A percentile compares a stretch with the other conserved stretches of the same genome.
Evolutionary conservation across 1,140 invertebrate species (phyloP).

Genomic region (Achatina immaculata): DNA sequence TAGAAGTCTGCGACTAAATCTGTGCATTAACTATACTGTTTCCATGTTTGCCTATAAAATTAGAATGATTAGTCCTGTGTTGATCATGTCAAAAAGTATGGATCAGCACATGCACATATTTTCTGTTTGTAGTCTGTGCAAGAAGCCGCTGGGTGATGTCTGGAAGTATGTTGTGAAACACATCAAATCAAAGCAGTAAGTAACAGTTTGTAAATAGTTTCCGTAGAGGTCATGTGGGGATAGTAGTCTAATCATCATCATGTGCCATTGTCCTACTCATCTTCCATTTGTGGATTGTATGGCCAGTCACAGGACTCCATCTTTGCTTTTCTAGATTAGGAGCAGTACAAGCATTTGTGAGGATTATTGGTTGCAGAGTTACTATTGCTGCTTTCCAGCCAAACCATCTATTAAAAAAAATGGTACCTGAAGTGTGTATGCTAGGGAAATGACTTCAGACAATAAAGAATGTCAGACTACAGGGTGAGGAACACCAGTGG

Average conservation of each 20-base stretch:
- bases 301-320: neutral
- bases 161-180: slow-evolving; percentile 28
- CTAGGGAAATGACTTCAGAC: neutral
- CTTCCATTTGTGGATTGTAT: neutral
- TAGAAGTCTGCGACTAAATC: neutral
- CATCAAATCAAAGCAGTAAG: slow-evolving; percentile 18
- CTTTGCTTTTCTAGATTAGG: neutral
- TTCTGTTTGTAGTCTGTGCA: neutral
- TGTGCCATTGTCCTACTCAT: neutral
- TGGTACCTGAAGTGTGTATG: neutral
- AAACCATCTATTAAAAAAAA: neutral
- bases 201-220: neutral
- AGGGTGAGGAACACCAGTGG: too few species aligned
- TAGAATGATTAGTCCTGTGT: neutral
- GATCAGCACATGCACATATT: too few species aligned
- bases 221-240: neutral
- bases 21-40: neutral
- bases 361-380: neutral
- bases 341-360: neutral
- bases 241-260: neutral
- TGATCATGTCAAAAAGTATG: too few species aligned
- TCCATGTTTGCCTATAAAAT: neutral
- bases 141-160: slow-evolving; percentile 17
- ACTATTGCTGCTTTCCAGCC: neutral
- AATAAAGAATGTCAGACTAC: too few species aligned